A percentile compares a stretch with the other conserved stretches of the same genome.
These are phyloP conservation scores for Paedocypris micromegethes DNA, from an alignment of 2,797 vertebrate species.

Conservation along the genomic window DNA sequence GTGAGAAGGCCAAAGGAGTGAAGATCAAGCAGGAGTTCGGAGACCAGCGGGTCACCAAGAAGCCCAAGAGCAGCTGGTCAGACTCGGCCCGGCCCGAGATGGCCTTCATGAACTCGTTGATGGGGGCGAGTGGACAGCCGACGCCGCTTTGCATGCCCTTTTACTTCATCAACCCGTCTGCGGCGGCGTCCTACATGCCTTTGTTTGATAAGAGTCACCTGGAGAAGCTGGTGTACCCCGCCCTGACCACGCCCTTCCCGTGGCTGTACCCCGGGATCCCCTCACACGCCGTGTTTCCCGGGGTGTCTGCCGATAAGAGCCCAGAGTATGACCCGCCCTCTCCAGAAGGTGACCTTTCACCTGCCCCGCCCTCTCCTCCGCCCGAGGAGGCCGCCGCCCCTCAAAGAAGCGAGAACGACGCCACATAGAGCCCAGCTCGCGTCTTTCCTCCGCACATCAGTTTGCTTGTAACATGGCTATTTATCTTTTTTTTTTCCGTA, in stretches of 20 bases:
- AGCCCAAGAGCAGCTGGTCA: constrained; percentile 73
- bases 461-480: constrained; percentile 62
- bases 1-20: constrained; percentile 63
- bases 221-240: constrained; percentile 85
- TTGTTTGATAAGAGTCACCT: constrained; percentile 84
- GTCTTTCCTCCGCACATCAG: constrained; percentile 30
- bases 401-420: constrained; percentile 51
- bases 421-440: constrained; percentile 44
- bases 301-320: constrained; percentile 68
- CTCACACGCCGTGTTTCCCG: constrained; percentile 77
- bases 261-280: constrained; percentile 80
- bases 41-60: constrained; percentile 77
- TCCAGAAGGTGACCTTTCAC: constrained; percentile 57
- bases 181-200: constrained; percentile 85
- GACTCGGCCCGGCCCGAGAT: constrained; percentile 71
- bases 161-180: constrained; percentile 88
- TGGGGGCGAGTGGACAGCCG: constrained; percentile 76
- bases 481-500: constrained; percentile 43
- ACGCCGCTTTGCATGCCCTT: constrained; percentile 90
- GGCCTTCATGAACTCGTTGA: constrained; percentile 81
- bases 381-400: constrained; percentile 53
- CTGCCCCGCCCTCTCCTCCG: constrained; percentile 58
- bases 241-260: constrained; percentile 72
- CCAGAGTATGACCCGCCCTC: constrained; percentile 58
- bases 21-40: constrained; percentile 87